A percentile compares a stretch with the other conserved stretches of the same genome.
Conservation (phyloP, 2,888 invertebrate species). For the Lochmaea capreae region DNA sequence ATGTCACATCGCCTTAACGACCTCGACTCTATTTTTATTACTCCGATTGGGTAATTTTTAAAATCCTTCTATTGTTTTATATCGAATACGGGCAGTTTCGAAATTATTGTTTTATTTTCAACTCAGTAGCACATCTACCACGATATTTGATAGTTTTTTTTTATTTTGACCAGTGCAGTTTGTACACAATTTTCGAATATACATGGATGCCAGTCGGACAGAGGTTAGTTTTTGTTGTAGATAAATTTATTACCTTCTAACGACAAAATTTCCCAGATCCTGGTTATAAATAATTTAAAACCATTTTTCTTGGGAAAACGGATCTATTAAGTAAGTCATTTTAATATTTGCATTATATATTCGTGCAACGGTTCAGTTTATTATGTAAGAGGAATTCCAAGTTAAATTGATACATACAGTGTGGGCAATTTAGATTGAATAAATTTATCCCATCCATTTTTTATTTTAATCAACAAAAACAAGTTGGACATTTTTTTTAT, state of each 20-base stretch:
- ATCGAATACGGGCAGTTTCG: slow-evolving; percentile 12
- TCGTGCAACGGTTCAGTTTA: neutral
- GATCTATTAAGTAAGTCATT: neutral
- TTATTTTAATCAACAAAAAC: too few relatives aligned
- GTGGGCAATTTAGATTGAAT: too few relatives aligned
- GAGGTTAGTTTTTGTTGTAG: neutral
- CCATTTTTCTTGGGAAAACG: neutral
- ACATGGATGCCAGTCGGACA: slow-evolving; percentile 6
- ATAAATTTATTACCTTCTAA: neutral
- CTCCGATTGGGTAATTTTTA: slow-evolving; percentile 21
- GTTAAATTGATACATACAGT: too few relatives aligned
- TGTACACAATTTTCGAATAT: neutral
- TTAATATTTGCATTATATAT: neutral
- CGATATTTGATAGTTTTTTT: neutral
- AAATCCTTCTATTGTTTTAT: slow-evolving; percentile 19
- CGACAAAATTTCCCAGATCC: neutral
- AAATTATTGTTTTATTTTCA: neutral
- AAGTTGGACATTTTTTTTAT: too few relatives aligned
- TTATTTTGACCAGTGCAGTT: neutral
- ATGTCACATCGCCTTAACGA: slow-evolving; percentile 25
- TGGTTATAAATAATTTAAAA: slow-evolving; percentile 1
- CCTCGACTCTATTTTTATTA: slow-evolving; percentile 25
- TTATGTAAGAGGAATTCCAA: neutral
- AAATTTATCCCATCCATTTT: too few relatives aligned
- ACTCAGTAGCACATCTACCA: neutral